These are phyloP conservation scores for Magallana angulata DNA, from an alignment of 1,140 invertebrate genomes.

Conservation along the genomic window DNA sequence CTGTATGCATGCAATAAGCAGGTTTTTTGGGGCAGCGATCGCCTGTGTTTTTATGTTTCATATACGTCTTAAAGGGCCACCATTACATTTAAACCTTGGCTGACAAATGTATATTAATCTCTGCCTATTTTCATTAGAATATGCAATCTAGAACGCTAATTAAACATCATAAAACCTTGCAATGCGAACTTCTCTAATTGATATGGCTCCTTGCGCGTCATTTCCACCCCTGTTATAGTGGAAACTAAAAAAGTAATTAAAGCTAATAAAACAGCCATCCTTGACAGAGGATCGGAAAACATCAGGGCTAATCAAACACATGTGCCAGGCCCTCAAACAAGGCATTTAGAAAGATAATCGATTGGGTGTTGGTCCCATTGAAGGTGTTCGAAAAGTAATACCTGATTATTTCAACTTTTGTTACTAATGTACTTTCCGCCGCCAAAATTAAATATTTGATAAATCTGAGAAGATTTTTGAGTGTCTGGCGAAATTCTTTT, in stretches of 20 bases:
- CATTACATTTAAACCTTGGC: constrained; percentile 23
- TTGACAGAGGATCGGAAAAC: not conserved
- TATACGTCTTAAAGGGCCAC: not conserved
- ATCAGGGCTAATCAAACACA: constrained; percentile 21
- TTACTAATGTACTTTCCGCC: not conserved
- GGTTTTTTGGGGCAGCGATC: not conserved
- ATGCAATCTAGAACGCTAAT: not conserved
- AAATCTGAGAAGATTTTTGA: constrained; percentile 14
- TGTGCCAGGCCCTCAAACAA: not conserved
- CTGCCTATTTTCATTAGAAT: constrained; percentile 16
- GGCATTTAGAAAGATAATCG: not conserved
- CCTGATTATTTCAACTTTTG: constrained; percentile 25
- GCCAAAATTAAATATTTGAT: constrained; percentile 17
- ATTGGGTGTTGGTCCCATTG: not conserved
- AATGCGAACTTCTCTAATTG: constrained; percentile 13
- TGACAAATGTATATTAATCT: constrained; percentile 1
- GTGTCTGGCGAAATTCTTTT: not conserved
- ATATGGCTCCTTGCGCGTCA: not conserved
- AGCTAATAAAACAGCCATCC: not conserved
- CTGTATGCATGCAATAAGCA: not conserved
- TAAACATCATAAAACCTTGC: constrained; percentile 25
- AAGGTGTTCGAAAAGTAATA: not conserved
- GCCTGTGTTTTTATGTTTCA: not conserved
- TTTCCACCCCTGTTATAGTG: not conserved
- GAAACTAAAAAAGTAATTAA: constrained; percentile 11